Percentiles rank a stretch among this genome's conserved stretches.
phyloP scores from a whole-genome alignment of 2,888 invertebrate genomes.

The Lydus trimaculatus region DNA sequence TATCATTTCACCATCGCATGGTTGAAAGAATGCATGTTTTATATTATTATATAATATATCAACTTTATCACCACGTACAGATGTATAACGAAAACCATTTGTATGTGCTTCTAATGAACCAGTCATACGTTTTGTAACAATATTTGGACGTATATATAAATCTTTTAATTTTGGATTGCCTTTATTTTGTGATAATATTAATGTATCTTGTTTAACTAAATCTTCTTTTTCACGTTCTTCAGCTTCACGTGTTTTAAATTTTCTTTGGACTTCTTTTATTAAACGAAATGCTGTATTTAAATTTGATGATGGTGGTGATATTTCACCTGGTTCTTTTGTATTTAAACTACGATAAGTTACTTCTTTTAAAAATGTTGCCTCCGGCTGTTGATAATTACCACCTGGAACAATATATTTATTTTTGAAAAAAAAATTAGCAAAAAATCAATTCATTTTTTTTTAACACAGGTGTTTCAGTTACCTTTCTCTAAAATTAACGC shows the following conservation, averaged over 20 bases:
- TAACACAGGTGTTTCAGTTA: no score
- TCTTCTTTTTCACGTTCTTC: constrained; percentile 99
- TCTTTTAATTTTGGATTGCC: constrained; percentile 98
- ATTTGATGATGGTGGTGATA: constrained; percentile 93
- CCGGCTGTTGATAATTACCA: constrained; percentile 89
- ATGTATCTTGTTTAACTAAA: constrained; percentile 97
- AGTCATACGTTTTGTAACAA: constrained; percentile 95
- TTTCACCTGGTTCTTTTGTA: constrained; percentile 95
- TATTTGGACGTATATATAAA: constrained; percentile 98
- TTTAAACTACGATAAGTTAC: constrained; percentile 98
- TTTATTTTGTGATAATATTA: constrained; percentile 92
- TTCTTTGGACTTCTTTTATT: constrained; percentile 97
- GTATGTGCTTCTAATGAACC: constrained; percentile 93
- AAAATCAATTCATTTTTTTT: no score
- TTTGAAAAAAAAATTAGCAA: no score
- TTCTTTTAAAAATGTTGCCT: constrained; percentile 98
- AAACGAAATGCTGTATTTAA: constrained; percentile 95
- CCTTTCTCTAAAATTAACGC: no score
- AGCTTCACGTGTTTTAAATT: constrained; percentile 97
- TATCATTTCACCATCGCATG: constrained; percentile 99
- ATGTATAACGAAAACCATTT: constrained; percentile 94
- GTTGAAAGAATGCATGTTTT: constrained; percentile 99
- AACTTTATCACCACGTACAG: constrained; percentile 99
- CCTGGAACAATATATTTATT: no score
- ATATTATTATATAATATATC: constrained; percentile 99